Percentiles rank a stretch among this genome's conserved stretches.
phyloP scores from a whole-genome alignment of 2,888 invertebrate species.

The Atrina japonica region DNA sequence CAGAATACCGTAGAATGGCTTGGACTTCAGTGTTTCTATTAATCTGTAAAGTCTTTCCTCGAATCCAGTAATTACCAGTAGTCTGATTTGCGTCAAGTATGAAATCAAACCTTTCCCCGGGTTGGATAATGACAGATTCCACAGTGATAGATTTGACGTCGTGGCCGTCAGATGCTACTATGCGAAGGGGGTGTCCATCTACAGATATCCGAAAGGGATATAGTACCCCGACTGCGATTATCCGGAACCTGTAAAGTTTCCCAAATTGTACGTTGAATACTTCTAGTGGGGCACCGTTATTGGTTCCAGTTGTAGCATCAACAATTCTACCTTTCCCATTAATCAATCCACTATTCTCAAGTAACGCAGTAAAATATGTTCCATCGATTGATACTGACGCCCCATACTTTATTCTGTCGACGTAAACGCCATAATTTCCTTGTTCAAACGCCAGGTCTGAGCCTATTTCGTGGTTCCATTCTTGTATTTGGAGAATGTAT shows the following conservation, averaged over 20 bases:
- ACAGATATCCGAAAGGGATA: constrained; percentile 65
- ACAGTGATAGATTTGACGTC: constrained; percentile 57
- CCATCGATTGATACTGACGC: constrained; percentile 48
- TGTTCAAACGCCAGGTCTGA: constrained; percentile 50
- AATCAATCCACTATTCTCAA: constrained; percentile 59
- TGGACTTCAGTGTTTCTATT: constrained; percentile 44
- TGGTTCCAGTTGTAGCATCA: background rate
- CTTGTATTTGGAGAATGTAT: constrained; percentile 59
- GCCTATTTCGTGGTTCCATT: constrained; percentile 66
- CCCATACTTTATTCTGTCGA: no score
- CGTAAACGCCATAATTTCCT: no score
- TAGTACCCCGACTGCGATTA: constrained; percentile 60
- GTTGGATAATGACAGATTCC: constrained; percentile 60
- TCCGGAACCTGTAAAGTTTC: constrained; percentile 59
- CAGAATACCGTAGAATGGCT: constrained; percentile 60
- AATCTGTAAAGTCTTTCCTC: constrained; percentile 59
- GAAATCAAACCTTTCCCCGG: constrained; percentile 70
- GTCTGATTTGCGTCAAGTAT: constrained; percentile 58
- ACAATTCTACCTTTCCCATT: constrained; percentile 66
- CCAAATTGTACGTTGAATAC: constrained; percentile 50
- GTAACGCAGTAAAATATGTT: constrained; percentile 50
- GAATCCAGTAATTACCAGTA: constrained; percentile 66
- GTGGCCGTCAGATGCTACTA: constrained; percentile 66
- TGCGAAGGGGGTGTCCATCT: constrained; percentile 57
- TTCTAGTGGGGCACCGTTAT: constrained; percentile 58